A percentile compares a stretch with the other conserved stretches of the same genome.
phyloP scores from a whole-genome alignment of 2,888 invertebrate species.

The Plagodis pulveraria region DNA sequence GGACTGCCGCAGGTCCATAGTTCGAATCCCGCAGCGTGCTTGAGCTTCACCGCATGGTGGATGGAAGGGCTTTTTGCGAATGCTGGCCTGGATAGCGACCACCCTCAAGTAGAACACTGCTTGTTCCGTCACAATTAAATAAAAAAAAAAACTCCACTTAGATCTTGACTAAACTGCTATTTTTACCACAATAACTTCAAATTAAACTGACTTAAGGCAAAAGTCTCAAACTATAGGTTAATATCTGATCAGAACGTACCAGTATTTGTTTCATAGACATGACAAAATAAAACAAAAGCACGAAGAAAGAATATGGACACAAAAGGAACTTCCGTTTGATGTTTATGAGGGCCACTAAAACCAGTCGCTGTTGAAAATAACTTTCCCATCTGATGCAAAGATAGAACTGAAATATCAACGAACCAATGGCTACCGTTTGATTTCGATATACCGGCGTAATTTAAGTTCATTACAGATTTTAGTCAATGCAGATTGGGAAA shows the following conservation, averaged over 20 bases:
- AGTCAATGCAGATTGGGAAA: constrained; percentile 10
- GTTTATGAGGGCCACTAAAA: constrained; percentile 16
- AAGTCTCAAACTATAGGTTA: neutral
- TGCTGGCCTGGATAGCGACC: too few relatives aligned
- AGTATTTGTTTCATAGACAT: neutral
- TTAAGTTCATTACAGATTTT: neutral
- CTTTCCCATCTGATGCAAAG: constrained; percentile 6
- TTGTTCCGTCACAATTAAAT: too few relatives aligned
- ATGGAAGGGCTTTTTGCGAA: too few relatives aligned
- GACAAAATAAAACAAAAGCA: constrained; percentile 16
- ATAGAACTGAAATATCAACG: constrained; percentile 8
- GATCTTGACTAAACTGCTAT: neutral
- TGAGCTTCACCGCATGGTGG: too few relatives aligned
- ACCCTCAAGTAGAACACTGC: too few relatives aligned
- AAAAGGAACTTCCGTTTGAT: constrained; percentile 22
- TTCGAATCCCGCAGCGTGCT: too few relatives aligned
- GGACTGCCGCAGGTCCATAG: too few relatives aligned
- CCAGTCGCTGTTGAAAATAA: constrained; percentile 19
- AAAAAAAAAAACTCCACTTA: too few relatives aligned
- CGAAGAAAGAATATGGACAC: constrained; percentile 20
- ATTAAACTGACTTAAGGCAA: constrained; percentile 7
- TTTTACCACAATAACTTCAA: constrained; percentile 2
- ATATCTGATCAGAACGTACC: too few relatives aligned
- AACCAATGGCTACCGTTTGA: too few relatives aligned
- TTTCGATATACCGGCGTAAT: too few relatives aligned